Conservation (phyloP, 1,140 invertebrate genomes). For the Coelopa frigida region DNA sequence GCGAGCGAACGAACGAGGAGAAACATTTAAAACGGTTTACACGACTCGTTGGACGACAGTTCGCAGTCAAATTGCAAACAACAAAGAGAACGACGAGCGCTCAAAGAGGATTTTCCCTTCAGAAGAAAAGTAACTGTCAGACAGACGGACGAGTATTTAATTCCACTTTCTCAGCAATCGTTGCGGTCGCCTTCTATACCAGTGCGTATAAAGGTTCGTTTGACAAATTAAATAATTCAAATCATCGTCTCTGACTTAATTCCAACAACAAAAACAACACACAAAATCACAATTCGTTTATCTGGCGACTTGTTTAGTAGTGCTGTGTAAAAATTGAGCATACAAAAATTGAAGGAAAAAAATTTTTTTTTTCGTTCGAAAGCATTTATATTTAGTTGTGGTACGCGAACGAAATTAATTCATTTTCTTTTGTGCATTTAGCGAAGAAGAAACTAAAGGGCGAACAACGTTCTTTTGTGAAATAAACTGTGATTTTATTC, state of each 20-base stretch:
- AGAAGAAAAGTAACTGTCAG: conserved; percentile 3
- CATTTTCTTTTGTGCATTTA: conserved; percentile 40
- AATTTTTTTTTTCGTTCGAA: too few species aligned
- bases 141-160: conserved; percentile 2
- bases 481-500: conserved; percentile 5
- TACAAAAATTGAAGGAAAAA: too few species aligned
- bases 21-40: too few species aligned
- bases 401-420: conserved; percentile 22
- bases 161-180: conserved; percentile 1
- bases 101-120: conserved; percentile 6
- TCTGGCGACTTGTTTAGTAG: too few species aligned
- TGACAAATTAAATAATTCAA: conserved; percentile 10
- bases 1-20: too few species aligned
- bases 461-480: too few species aligned
- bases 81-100: too few species aligned
- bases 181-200: conserved; percentile 67
- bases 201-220: conserved; percentile 81
- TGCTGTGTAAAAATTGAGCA: too few species aligned
- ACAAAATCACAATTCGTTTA: too few species aligned
- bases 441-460: conserved; percentile 13
- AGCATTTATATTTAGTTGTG: conserved; percentile 15
- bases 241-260: conserved; percentile 6
- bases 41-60: too few species aligned
- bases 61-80: too few species aligned
- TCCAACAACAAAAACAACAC: conserved; percentile 3